Conservation (phyloP, 2,113 vertebrate genomes). For the Dasyprocta punctata region DNA sequence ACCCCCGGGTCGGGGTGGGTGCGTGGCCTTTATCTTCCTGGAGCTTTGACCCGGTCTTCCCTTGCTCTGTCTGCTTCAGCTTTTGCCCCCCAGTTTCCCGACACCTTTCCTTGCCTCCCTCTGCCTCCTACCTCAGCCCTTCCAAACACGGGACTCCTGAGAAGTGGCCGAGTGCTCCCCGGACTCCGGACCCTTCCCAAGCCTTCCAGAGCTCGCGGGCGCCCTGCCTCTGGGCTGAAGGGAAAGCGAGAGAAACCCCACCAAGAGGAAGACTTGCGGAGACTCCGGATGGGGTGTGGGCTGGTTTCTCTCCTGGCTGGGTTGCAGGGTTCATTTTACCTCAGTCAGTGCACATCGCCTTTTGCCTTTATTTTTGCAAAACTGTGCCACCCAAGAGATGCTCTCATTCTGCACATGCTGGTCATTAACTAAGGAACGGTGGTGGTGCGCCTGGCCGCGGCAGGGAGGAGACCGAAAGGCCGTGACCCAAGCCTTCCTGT, state of each 20-base stretch:
- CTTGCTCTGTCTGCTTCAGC: background rate
- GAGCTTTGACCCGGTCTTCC: background rate
- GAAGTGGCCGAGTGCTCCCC: slow-evolving; percentile 57
- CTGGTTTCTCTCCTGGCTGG: slow-evolving; percentile 36
- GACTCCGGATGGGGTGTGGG: slow-evolving; percentile 35
- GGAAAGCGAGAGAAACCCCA: background rate
- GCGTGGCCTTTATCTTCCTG: background rate
- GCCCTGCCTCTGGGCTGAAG: background rate
- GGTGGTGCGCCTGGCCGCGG: slow-evolving; percentile 11
- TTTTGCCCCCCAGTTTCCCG: background rate
- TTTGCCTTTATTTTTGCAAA: background rate
- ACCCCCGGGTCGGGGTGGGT: background rate
- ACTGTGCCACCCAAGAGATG: slow-evolving; percentile 37
- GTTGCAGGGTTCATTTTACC: slow-evolving; percentile 55
- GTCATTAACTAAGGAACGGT: slow-evolving; percentile 28
- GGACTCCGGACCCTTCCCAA: slow-evolving; percentile 62
- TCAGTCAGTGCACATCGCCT: background rate
- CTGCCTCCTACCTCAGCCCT: background rate
- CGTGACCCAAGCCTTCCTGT: slow-evolving; percentile 38
- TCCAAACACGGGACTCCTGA: slow-evolving; percentile 75
- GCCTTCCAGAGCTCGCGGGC: slow-evolving; percentile 23
- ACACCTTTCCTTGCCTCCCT: too few relatives aligned
- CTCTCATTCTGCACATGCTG: background rate
- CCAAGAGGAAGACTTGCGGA: slow-evolving; percentile 18
- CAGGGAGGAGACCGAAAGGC: background rate